phyloP scores from a whole-genome alignment of 2,888 invertebrate species.

The Notodonta dromedarius region DNA sequence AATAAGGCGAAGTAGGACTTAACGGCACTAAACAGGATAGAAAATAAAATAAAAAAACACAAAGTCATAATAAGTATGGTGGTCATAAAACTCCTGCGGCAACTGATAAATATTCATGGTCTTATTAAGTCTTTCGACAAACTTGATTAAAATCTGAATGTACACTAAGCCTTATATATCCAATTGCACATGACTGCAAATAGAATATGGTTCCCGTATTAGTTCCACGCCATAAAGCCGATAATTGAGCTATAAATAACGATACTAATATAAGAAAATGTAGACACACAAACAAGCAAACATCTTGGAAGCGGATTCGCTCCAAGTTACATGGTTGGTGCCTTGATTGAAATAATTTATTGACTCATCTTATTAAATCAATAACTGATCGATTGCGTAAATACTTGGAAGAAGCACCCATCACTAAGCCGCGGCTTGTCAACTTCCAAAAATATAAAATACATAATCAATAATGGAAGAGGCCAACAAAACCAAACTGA shows the following conservation, averaged over 20 bases:
- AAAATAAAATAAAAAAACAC: background rate
- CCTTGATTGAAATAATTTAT: too few relatives aligned
- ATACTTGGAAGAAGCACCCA: too few relatives aligned
- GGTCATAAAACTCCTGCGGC: background rate
- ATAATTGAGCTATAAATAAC: conserved; percentile 43
- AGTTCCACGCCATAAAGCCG: conserved; percentile 26
- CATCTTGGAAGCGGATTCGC: too few relatives aligned
- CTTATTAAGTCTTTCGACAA: background rate
- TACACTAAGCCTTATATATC: conserved; percentile 19
- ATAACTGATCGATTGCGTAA: too few relatives aligned
- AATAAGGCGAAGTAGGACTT: background rate
- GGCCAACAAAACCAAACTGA: too few relatives aligned
- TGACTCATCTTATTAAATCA: too few relatives aligned
- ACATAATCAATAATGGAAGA: too few relatives aligned
- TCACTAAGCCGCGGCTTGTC: too few relatives aligned
- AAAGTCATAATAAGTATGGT: background rate
- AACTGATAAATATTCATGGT: background rate
- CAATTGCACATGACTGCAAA: conserved; percentile 13
- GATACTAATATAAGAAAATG: conserved; percentile 12
- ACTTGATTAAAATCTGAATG: background rate
- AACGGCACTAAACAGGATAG: background rate
- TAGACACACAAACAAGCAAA: background rate
- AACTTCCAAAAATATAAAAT: too few relatives aligned
- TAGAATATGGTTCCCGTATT: conserved; percentile 29
- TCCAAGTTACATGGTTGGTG: too few relatives aligned